Percentiles rank a stretch among this genome's conserved stretches.
These are phyloP conservation scores for Chromobotia macracanthus DNA, from an alignment of 2,797 vertebrate species.

Conservation along the genomic window DNA sequence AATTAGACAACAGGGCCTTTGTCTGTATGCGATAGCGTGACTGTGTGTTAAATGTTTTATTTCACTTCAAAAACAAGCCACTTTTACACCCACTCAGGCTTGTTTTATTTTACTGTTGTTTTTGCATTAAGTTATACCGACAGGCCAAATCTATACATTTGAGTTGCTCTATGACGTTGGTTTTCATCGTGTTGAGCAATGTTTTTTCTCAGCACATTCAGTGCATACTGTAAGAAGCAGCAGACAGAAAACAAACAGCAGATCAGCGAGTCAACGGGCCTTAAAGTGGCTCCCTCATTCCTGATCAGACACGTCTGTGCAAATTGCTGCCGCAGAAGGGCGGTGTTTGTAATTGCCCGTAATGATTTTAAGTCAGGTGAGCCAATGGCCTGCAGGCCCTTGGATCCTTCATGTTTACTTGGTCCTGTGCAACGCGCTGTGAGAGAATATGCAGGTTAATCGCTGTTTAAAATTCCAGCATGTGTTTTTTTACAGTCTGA, in stretches of 20 bases:
- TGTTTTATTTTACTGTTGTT: not conserved
- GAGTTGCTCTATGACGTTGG: not conserved
- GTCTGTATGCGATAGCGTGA: not conserved
- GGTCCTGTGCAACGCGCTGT: conserved; percentile 45
- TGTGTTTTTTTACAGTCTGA: conserved; percentile 13
- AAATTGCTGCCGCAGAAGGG: conserved; percentile 46
- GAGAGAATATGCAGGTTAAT: conserved; percentile 46
- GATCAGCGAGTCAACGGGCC: conserved; percentile 10
- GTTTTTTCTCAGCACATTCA: not conserved
- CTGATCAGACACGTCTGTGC: conserved; percentile 54
- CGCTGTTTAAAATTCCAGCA: not conserved
- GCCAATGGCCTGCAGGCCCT: conserved; percentile 47
- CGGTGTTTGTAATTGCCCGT: conserved; percentile 53
- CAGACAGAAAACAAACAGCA: conserved; percentile 1
- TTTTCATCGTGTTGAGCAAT: not conserved
- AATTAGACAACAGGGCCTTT: not conserved
- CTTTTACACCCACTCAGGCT: not conserved
- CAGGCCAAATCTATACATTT: conserved; percentile 6
- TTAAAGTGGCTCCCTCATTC: conserved; percentile 11
- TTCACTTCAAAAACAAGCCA: not conserved
- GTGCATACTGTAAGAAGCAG: not conserved
- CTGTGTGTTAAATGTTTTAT: not conserved
- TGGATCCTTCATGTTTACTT: conserved; percentile 50
- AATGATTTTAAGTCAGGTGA: conserved; percentile 52
- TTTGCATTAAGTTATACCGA: not conserved